Base-by-base conservation (phyloP, 2,888 invertebrate genomes). In the Volucella bombylans region DNA sequence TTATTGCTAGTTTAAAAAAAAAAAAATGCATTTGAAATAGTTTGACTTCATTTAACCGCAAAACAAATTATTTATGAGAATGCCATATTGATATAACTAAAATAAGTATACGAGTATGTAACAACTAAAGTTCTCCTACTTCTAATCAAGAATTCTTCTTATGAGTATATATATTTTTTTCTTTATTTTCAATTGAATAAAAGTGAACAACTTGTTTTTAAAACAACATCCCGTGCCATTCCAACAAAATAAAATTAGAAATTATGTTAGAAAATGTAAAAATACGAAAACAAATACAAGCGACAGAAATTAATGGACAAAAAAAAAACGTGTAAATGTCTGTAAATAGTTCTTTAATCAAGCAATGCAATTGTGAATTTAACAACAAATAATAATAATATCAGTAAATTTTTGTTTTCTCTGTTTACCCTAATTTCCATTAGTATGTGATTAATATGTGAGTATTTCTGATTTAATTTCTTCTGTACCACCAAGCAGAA, bases 341-440 rank as follows among this genome's bases (percentile, higher is more conserved):
- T 85, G 72, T 81, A 85, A 52, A 85, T 81, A 85, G 18, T 64
- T 50, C 14, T 67, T 45, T 45, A 67, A 49, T 71, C 59, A 74
- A 71, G 65, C 80, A 80, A 83, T 80, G 83, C 61, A 74, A 83
- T 83, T 83, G 83, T 83, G 80, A 79, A 69, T 67, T 78, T 45
- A 73, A 68, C 4, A 62, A 50, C 43, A 45, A 9, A 50, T 31
- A 45, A 23, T 23, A 52, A 54, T 8, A 62, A 45, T 62, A 10
- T 69, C 59, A 15, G 49, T 50, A 49, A 59, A 71, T 71, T 71
- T 49, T 45, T 15, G 6, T 31, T 31, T 31, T 31, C 31, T 31
- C 31, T 31, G 6, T 49, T 41, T 31, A 38, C 38, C 39, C 59
- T 14, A 50, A 38, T 14, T 50, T 14, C 65, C 52, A 47, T 50